A percentile compares a stretch with the other conserved stretches of the same genome.
These are phyloP conservation scores for Camponotus pennsylvanicus DNA, from an alignment of 1,140 invertebrate genomes.

Conservation along the genomic window DNA sequence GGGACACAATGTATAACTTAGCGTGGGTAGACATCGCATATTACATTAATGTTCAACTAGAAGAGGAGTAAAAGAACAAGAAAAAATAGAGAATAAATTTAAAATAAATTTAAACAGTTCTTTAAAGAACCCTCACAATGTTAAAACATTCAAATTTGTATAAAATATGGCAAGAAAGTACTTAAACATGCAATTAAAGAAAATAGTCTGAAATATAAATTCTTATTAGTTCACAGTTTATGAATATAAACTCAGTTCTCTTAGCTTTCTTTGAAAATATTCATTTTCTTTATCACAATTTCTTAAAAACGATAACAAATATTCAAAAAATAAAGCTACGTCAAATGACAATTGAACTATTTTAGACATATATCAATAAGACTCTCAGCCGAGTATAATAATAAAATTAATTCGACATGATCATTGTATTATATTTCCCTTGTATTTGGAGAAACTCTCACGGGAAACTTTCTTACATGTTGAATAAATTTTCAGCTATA, in stretches of 20 bases:
- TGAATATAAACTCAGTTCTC: neutral
- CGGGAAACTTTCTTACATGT: conserved; percentile 20
- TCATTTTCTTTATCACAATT: neutral
- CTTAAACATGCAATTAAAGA: conserved; percentile 74
- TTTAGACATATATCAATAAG: conserved; percentile 17
- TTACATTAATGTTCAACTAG: conserved; percentile 79
- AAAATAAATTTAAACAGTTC: neutral
- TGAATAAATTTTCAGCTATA: conserved; percentile 32
- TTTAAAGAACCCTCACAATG: neutral
- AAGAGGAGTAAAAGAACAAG: conserved; percentile 29
- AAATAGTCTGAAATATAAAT: conserved; percentile 70
- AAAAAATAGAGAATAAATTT: conserved; percentile 10
- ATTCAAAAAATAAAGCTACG: conserved; percentile 6
- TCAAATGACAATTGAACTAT: neutral
- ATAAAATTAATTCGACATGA: conserved; percentile 63
- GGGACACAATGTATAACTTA: conserved; percentile 84
- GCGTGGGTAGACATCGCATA: conserved; percentile 80
- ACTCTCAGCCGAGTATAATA: conserved; percentile 40
- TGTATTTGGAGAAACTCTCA: neutral
- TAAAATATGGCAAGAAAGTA: conserved; percentile 63
- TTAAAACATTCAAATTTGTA: conserved; percentile 24
- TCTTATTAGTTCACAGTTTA: neutral
- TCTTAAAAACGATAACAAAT: neutral
- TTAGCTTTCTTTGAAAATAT: neutral
- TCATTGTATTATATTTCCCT: conserved; percentile 6